Base-by-base conservation (phyloP, 2,113 vertebrate species). In the Nothobranchius kuhntae region DNA sequence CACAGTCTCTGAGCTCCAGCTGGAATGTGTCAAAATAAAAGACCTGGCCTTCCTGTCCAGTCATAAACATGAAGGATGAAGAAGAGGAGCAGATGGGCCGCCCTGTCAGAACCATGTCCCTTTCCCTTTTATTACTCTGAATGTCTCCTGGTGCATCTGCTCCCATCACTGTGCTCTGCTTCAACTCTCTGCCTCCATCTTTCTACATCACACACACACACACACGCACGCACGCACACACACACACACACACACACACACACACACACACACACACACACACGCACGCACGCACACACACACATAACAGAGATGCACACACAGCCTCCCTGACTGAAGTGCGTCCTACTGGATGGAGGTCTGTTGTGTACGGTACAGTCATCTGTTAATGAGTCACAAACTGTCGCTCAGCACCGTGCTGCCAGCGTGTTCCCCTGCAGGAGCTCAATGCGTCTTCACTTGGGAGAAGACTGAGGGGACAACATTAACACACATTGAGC, bases 351-450 rank as follows among this genome's bases (percentile, higher is more conserved):
- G 61, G 82, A 80, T 53, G 58, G 21, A 48, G n/a, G 14, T 83
- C 85, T 84, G 79, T 90, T 87, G 72, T 66, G 81, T 72, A 73
- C 77, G 67, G 73, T 71, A 80, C 78, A 78, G 85, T 89, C 86
- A 89, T 86, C 86, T 79, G 83, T 81, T 86, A 59, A 73, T 90
- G 86, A 89, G 80, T 89, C 87, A 90, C 68, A 35, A 35, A 73
- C 62, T 54, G 12, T 36, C 64, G 4, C 68, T n/a, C 70, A 59
- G 76, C 67, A 53, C 73, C 78, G 68, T 52, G 15, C 60, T 65
- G 46, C 55, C 46, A 54, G 42, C 45, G 40, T 73, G 52, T 57
- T 42, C 63, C 78, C 60, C 52, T 45, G 45, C 55, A 40, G 52
- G 53, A 71, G 42, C 65, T 53, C 56, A 61, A 13, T 75, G 46